A percentile compares a stretch with the other conserved stretches of the same genome.
Evolutionary conservation across 1,140 invertebrate genomes (phyloP).

Genomic region (Harpegnathos saltator): DNA sequence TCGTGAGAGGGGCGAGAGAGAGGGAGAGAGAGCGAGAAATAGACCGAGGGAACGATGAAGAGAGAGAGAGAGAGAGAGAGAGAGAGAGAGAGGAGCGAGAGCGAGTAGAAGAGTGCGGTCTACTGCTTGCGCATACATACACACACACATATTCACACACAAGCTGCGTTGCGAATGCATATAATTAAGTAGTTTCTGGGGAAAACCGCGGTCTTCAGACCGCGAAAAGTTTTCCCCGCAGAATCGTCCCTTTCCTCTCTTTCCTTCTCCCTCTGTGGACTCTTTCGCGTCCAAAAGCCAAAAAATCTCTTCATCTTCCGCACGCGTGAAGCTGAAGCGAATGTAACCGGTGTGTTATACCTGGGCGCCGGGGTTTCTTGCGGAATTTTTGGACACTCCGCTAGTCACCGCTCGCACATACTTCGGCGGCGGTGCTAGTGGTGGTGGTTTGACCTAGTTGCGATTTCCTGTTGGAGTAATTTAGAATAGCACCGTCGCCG

Average conservation of each 20-base stretch:
- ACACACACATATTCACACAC: no score
- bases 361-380: background rate
- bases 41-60: background rate
- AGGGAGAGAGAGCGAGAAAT: background rate
- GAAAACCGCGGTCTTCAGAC: constrained; percentile 36
- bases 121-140: constrained; percentile 27
- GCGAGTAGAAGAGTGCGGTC: background rate
- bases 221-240: constrained; percentile 13
- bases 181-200: constrained; percentile 41
- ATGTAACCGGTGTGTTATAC: background rate
- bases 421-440: no score
- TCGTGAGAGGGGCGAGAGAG: no score
- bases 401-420: background rate
- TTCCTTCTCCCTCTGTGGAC: no score
- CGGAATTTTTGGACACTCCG: constrained; percentile 17
- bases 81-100: constrained; percentile 22
- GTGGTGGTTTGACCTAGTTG: constrained; percentile 44
- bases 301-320: constrained; percentile 30
- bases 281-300: background rate
- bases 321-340: background rate
- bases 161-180: constrained; percentile 32
- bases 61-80: constrained; percentile 17
- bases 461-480: constrained; percentile 44
- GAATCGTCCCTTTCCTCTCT: background rate
- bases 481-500: constrained; percentile 48